phyloP scores from a whole-genome alignment of 2,888 invertebrate species.

The Synanthedon vespiformis region DNA sequence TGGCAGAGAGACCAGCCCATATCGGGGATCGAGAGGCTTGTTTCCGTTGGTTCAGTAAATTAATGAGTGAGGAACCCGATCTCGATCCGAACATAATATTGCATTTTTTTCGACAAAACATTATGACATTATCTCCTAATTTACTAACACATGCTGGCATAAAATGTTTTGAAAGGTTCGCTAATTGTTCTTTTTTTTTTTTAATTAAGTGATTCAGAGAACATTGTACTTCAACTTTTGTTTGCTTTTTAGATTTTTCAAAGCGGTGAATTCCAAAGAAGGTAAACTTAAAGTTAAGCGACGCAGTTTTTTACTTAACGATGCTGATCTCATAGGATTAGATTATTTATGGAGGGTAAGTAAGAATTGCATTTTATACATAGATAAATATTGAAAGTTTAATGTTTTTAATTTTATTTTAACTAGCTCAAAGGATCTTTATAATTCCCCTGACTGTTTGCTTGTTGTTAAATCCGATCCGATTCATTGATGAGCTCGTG shows the following conservation, averaged over 20 bases:
- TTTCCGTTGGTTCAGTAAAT: slow-evolving; percentile 97
- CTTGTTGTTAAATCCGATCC: too few relatives aligned
- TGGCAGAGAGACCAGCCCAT: slow-evolving; percentile 94
- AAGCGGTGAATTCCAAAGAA: slow-evolving; percentile 95
- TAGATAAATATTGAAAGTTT: too few relatives aligned
- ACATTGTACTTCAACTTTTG: neutral
- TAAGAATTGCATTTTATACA: slow-evolving; percentile 8
- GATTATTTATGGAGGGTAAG: slow-evolving; percentile 95
- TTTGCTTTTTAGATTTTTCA: slow-evolving; percentile 79
- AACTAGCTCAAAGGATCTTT: too few relatives aligned
- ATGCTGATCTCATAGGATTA: slow-evolving; percentile 93
- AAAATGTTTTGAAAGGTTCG: slow-evolving; percentile 80
- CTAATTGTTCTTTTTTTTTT: too few relatives aligned
- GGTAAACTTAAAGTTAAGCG: slow-evolving; percentile 90
- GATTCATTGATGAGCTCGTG: neutral
- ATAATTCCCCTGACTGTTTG: too few relatives aligned
- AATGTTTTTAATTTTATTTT: too few relatives aligned
- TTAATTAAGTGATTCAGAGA: too few relatives aligned
- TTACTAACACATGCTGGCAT: slow-evolving; percentile 95
- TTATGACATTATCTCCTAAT: slow-evolving; percentile 91
- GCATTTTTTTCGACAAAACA: slow-evolving; percentile 95
- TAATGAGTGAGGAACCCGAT: slow-evolving; percentile 97
- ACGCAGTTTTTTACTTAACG: slow-evolving; percentile 88
- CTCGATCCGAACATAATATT: slow-evolving; percentile 95
- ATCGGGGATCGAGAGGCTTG: slow-evolving; percentile 94